These are phyloP conservation scores for Argynnis bischoffii DNA, from an alignment of 2,888 invertebrate genomes.

Conservation along the genomic window DNA sequence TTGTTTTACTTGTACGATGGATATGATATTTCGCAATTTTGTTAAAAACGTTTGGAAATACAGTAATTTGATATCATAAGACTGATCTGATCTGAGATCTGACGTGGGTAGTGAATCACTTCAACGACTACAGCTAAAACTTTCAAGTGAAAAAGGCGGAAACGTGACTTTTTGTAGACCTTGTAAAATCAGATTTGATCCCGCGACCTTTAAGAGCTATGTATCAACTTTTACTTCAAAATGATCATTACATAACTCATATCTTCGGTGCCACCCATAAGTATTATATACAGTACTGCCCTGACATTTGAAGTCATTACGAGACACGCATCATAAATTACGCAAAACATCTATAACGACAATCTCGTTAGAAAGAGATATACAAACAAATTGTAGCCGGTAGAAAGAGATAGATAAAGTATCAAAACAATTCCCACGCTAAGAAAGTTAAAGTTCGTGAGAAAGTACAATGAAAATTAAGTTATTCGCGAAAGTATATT, in stretches of 20 bases:
- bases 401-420: constrained; percentile 9
- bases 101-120: no score
- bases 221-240: neutral
- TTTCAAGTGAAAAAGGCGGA: no score
- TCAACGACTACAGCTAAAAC: no score
- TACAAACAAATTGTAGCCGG: neutral
- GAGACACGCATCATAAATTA: constrained; percentile 22
- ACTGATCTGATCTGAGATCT: no score
- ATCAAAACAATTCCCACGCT: constrained; percentile 34
- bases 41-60: no score
- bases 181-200: no score
- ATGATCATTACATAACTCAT: neutral
- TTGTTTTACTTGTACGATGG: no score
- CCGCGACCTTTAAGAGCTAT: no score
- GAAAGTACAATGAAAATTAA: constrained; percentile 48
- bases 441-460: constrained; percentile 61
- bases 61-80: no score
- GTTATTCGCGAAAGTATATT: constrained; percentile 37
- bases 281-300: neutral
- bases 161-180: no score
- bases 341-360: constrained; percentile 26
- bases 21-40: no score
- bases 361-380: constrained; percentile 14
- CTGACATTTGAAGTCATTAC: constrained; percentile 20
- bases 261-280: neutral